A percentile compares a stretch with the other conserved stretches of the same genome.
Evolutionary conservation across 2,797 vertebrate genomes (phyloP).

Genomic region (Forpus xanthops): DNA sequence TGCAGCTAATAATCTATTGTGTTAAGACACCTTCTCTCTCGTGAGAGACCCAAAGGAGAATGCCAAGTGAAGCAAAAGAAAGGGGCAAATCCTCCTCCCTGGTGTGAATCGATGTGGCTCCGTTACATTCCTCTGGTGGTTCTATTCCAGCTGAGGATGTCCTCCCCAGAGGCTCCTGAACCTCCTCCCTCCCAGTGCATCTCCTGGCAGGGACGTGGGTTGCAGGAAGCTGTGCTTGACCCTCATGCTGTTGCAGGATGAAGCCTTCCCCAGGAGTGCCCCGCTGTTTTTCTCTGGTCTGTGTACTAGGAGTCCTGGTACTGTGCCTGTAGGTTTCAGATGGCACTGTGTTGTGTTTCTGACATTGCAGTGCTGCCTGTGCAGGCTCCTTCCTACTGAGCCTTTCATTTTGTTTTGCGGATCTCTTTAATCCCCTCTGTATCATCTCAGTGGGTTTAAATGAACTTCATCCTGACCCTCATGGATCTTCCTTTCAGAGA

Average conservation of each 20-base stretch:
- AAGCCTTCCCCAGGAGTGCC: background rate
- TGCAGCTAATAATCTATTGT: background rate
- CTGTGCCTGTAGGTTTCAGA: slow-evolving; percentile 29
- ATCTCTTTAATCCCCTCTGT: background rate
- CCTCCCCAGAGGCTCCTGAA: background rate
- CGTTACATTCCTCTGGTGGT: fast-evolving
- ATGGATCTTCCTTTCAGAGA: background rate
- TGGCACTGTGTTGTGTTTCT: slow-evolving; percentile 27
- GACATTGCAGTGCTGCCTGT: slow-evolving; percentile 34
- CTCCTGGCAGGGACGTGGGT: background rate
- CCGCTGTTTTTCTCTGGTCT: background rate
- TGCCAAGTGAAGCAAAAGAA: background rate
- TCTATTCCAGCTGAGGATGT: background rate
- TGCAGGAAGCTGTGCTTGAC: background rate
- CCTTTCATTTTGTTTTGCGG: slow-evolving; percentile 50
- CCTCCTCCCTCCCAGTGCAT: background rate
- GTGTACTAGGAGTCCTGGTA: background rate
- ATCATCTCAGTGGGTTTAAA: slow-evolving; percentile 3
- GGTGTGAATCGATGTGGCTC: background rate
- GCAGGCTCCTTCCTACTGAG: slow-evolving; percentile 1
- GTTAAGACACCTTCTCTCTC: background rate
- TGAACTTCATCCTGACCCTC: slow-evolving; percentile 19
- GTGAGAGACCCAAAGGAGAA: background rate
- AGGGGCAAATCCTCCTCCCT: background rate
- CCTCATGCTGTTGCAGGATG: background rate